A percentile compares a stretch with the other conserved stretches of the same genome.
phyloP scores from a whole-genome alignment of 2,797 vertebrate genomes.

The Syngnathus acus region DNA sequence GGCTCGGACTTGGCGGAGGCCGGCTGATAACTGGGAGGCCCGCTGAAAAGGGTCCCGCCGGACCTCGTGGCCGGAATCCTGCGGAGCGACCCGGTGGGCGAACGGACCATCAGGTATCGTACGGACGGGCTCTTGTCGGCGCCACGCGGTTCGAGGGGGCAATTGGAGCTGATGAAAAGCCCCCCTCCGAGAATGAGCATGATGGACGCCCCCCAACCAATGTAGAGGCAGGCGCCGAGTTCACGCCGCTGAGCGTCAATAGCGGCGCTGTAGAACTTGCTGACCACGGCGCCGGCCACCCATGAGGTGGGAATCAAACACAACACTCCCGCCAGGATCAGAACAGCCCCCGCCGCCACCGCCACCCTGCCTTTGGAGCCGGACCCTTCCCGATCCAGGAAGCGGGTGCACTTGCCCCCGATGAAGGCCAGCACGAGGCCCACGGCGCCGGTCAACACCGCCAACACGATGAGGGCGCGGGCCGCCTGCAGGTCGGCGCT shows the following conservation, averaged over 20 bases:
- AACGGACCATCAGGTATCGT: constrained; percentile 59
- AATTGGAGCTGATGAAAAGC: constrained; percentile 72
- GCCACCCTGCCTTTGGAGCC: constrained; percentile 60
- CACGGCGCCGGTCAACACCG: constrained; percentile 45
- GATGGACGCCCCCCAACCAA: constrained; percentile 82
- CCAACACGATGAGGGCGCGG: constrained; percentile 59
- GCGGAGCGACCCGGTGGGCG: constrained; percentile 45
- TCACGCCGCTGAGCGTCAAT: constrained; percentile 77
- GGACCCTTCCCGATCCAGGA: constrained; percentile 52
- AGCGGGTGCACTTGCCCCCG: constrained; percentile 78
- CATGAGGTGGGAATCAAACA: constrained; percentile 71
- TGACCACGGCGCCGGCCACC: constrained; percentile 62
- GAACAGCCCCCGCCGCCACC: constrained; percentile 55
- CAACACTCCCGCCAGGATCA: constrained; percentile 65
- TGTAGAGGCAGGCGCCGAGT: constrained; percentile 82
- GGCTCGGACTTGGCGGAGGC: constrained; percentile 15
- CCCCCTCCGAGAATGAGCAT: constrained; percentile 81
- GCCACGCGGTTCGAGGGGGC: constrained; percentile 37
- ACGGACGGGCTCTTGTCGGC: constrained; percentile 50
- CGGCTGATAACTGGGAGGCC: constrained; percentile 31
- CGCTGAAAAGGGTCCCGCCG: constrained; percentile 1
- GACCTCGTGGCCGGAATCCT: constrained; percentile 24
- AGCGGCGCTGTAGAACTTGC: constrained; percentile 71
- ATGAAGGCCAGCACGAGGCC: constrained; percentile 73
- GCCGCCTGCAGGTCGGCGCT: constrained; percentile 64